Conservation (phyloP, 1,140 invertebrate genomes). For the Drosophila grimshawi region DNA sequence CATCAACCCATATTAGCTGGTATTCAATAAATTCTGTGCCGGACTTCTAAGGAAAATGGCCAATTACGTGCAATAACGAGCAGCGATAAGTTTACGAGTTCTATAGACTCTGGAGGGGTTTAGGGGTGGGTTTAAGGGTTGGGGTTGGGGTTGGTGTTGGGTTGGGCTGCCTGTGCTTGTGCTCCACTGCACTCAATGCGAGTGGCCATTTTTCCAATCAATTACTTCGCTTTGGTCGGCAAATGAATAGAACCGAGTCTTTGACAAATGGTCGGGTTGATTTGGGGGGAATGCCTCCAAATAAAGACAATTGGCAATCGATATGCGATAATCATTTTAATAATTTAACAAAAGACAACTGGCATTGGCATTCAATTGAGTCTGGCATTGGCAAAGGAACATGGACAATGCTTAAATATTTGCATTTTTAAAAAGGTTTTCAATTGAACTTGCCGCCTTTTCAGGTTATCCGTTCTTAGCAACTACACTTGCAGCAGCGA, state of each 20-base stretch:
- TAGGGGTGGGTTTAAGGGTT: background rate
- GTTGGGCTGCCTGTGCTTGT: conserved; percentile 14
- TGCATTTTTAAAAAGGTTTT: background rate
- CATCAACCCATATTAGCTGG: conserved; percentile 44
- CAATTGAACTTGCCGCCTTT: background rate
- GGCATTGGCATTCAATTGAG: conserved; percentile 41
- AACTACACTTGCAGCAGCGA: conserved; percentile 48
- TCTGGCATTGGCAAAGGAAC: conserved; percentile 56
- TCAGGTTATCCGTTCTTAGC: conserved; percentile 50
- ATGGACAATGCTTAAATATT: conserved; percentile 35
- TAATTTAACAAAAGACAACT: conserved; percentile 37
- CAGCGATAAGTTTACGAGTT: conserved; percentile 64
- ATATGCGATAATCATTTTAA: conserved; percentile 64
- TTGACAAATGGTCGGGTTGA: background rate
- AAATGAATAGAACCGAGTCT: background rate
- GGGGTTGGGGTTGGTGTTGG: background rate
- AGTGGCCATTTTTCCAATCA: conserved; percentile 80
- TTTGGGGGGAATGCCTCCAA: background rate
- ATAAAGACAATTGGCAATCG: conserved; percentile 29
- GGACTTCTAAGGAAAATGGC: conserved; percentile 67
- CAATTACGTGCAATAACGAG: conserved; percentile 80
- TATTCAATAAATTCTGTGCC: conserved; percentile 73
- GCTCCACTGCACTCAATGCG: conserved; percentile 69
- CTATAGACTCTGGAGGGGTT: conserved; percentile 21
- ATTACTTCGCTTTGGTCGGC: conserved; percentile 47